Percentiles rank a stretch among this genome's conserved stretches.
Evolutionary conservation across 2,888 invertebrate species (phyloP).

Genomic region (Limnephilus marmoratus): DNA sequence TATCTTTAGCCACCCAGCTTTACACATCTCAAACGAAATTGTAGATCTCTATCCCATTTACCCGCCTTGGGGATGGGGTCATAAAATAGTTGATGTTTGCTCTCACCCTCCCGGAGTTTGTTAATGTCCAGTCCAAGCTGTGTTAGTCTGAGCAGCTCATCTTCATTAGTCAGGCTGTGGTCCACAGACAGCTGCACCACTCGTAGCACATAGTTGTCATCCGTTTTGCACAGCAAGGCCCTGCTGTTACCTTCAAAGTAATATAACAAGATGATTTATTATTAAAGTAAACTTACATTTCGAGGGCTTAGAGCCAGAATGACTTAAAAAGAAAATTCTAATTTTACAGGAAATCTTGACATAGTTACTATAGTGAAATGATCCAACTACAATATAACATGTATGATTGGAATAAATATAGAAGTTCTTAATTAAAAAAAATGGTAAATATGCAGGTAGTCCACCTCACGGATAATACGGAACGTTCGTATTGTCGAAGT

Average conservation of each 20-base stretch:
- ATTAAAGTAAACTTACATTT: not conserved
- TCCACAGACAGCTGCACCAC: constrained; percentile 91
- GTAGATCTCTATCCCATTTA: no score
- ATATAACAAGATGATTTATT: constrained; percentile 36
- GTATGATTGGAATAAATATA: no score
- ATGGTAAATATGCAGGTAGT: no score
- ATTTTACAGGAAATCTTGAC: no score
- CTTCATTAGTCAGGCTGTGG: constrained; percentile 90
- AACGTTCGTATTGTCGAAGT: no score
- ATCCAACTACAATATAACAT: no score
- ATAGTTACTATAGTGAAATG: no score
- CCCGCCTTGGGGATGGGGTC: not conserved
- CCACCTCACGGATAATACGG: no score
- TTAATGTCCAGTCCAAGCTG: constrained; percentile 86
- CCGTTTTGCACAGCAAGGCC: constrained; percentile 88
- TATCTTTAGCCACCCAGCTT: no score
- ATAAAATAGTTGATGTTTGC: not conserved
- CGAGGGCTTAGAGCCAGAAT: no score
- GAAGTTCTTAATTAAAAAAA: no score
- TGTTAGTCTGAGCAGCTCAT: constrained; percentile 87
- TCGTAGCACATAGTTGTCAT: constrained; percentile 84
- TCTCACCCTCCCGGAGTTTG: constrained; percentile 80
- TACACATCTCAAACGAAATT: not conserved
- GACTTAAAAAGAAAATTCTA: no score
- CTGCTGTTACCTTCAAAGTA: constrained; percentile 77